Evolutionary conservation across 2,797 vertebrate genomes (phyloP).

Genomic region (Takifugu rubripes): DNA sequence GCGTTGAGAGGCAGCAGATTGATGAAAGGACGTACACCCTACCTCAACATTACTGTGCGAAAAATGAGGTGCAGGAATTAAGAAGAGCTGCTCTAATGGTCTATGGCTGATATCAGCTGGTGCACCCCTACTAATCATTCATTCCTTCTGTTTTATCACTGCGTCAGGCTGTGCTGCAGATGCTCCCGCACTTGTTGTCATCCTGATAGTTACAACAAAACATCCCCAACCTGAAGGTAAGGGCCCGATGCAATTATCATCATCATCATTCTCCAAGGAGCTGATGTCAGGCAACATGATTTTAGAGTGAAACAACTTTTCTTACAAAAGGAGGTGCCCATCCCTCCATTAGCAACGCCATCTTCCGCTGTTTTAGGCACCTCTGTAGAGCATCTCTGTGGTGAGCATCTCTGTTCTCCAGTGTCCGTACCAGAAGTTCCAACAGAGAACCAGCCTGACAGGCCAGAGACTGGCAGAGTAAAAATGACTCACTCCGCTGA

Average conservation of each 20-base stretch:
- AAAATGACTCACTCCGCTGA: constrained; percentile 57
- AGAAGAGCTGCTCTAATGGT: constrained; percentile 47
- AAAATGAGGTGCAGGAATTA: constrained; percentile 44
- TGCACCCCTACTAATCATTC: constrained; percentile 8
- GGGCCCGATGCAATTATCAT: constrained; percentile 25
- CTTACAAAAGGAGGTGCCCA: too few species aligned
- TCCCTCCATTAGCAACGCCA: too few species aligned
- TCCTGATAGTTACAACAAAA: too few species aligned
- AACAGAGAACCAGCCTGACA: constrained; percentile 50
- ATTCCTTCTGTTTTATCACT: too few species aligned
- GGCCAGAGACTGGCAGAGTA: constrained; percentile 50
- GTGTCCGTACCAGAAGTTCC: constrained; percentile 47
- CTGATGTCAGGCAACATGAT: background rate
- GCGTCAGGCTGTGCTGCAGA: too few species aligned
- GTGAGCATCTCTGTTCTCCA: constrained; percentile 39
- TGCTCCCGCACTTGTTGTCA: too few species aligned
- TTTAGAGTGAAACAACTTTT: too few species aligned
- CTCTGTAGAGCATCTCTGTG: constrained; percentile 48
- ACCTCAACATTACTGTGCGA: constrained; percentile 29
- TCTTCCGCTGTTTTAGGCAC: constrained; percentile 19
- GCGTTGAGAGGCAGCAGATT: background rate
- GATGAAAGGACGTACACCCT: constrained; percentile 1
- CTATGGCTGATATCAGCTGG: constrained; percentile 50
- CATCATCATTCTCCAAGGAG: too few species aligned
- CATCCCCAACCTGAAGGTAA: constrained; percentile 1